Evolutionary conservation across 2,888 invertebrate species (phyloP), one percentile per base, ranked within the genome.

Genomic region (Hypselothyrea guttata): DNA sequence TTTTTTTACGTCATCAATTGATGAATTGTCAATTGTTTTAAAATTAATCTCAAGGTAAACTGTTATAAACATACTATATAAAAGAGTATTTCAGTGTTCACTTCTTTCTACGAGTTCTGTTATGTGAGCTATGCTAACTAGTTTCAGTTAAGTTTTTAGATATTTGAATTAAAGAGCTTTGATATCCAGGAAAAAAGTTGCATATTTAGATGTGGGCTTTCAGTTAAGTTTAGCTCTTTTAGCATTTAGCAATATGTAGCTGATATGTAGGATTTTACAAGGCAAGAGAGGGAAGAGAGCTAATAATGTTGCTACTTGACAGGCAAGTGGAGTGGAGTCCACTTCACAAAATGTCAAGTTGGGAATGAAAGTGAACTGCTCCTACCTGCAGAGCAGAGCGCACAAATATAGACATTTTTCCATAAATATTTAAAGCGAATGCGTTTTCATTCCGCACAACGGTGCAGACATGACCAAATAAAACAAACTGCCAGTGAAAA

Each of bases 381-480:
- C 41, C 28, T 38, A 27, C 52, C 44, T 4, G 22, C 22, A 22
- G 22, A 22, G 22, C 22, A 22, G 22, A 22, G 45, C 64, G 51
- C 71, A 74, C 87, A 86, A 86, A 86, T 70, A 85, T 81, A 87
- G 87, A 87, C 87, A 77, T 84, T 86, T 77, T 60, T 45, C 59
- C 75, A 87, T 87, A 86, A 87, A 87, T 87, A 87, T 87, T 87
- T 87, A 86, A 87, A 75, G 78, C 73, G 81, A 84, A 87, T 87
- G 86, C 87, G 86, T 87, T 87, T 84, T 76, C 87, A 87, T 87
- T 87, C 79, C 69, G 70, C 71, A 69, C 71, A 68, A 57, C 72
- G 61, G 59, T 59, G 74, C 74, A 69, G 68, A 71, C 75, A 71
- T 68, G 52, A 67, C 78, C 68, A 75, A 76, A 71, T 66, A 68